Base-by-base conservation (phyloP, 1,140 invertebrate species). In the Drosophila simulans region DNA sequence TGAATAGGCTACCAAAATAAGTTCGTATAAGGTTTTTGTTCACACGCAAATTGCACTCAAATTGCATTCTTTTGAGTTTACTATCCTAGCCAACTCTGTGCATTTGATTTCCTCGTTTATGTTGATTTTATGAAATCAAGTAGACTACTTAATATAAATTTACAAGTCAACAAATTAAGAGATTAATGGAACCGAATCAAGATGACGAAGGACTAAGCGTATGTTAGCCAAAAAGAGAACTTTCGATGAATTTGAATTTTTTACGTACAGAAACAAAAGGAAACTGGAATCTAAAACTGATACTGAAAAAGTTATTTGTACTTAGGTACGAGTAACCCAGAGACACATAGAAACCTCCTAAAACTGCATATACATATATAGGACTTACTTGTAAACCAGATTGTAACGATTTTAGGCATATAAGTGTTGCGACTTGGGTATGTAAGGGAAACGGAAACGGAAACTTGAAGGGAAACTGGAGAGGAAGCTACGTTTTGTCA, bases 1-100 rank as follows among this genome's bases (percentile, higher is more conserved):
- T 60, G 64, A 84, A 75, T 75, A 75, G 84, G 84, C 84, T 89
- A 89, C 84, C 80, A 84, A 68, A 80, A 89, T 88, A 88, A 88
- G 84, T 89, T 88, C 76, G 76, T 83, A 52, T 83, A 89, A 89
- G 80, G 42, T 72, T 81, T 86, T 46, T 42, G 62, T 84, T 83
- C 15, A 48, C 22, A 42, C 73, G 10, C 25, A 25, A 49, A 71
- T 42, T 43, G 34, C 56, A 51, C 54, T 49, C 35, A 48, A 58
- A 52, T 66, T 62, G 11, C 20, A 49, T 46, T 81, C 57, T 27
- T 49, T 57, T 48, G 5, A 25, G 45, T 54, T 54, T 55, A 15
- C 54, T 53, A 20, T 59, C 27, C n/a, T 63, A 43, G 60, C 54
- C 22, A 15, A 15, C 54, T 71, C 43, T 60, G 37, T 70, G 56